Base-by-base conservation (phyloP, 1,140 invertebrate species). In the Drosophila nebulosa region DNA sequence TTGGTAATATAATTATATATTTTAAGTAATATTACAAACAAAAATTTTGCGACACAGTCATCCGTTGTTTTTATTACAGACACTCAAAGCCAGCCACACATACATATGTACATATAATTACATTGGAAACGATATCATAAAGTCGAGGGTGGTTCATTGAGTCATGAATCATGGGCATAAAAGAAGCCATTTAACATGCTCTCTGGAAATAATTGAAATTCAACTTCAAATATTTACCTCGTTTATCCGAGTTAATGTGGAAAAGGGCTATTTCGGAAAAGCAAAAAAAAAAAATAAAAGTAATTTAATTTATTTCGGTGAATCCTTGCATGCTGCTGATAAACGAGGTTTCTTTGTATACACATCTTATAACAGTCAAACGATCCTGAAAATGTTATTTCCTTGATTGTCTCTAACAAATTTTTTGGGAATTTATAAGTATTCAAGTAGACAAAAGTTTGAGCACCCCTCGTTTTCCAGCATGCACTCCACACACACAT, bases 1-100 rank as follows among this genome's bases (percentile, higher is more conserved):
- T 75, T 66, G 68, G 72, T 84, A 75, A 76, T 73, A 69, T 68
- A 75, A 65, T 72, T 35, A 62, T 64, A 63, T 51, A 57, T 32
- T 83, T 74, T 66, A 78, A 70, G 71, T 67, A 63, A 61, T 64
- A 64, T 64, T 74, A 51, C 61, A 35, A 64, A 60, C 51, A 57
- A 14, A 14, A 42, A 56, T 74, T 74, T 74, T 66, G 70, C 57
- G 71, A 39, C 56, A 75, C 42, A 74, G 64, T 62, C 64, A 74
- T 74, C 60, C 73, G 18, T 21, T 10, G 16, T 21, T 21, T 46
- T 46, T 21, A 46, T 46, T 46, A 46, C 39, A 36, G 1, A 46
- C 39, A 21, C 39, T 21, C 1, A 21, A 6, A 75, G 10, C 27
- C 50, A 50, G 30, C 53, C 18, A 26, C 7, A 58, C 26, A 57